Conservation (phyloP, 2,888 invertebrate species). For the Patella pellucida region DNA sequence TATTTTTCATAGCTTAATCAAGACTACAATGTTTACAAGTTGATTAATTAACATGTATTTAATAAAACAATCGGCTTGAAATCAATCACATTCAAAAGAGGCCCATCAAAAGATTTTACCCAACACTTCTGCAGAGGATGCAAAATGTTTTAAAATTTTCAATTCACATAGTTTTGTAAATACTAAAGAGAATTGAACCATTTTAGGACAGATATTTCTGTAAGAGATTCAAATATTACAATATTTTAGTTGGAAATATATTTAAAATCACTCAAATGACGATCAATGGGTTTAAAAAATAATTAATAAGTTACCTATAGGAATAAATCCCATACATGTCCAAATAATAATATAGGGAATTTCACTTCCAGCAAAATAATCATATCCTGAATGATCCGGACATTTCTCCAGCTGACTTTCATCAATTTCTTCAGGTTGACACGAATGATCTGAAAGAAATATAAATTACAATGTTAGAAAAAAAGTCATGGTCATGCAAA, state of each 20-base stretch:
- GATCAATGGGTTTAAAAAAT: neutral
- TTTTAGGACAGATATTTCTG: too few species aligned
- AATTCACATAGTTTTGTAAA: neutral
- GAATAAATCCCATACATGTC: slow-evolving; percentile 90
- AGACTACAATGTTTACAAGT: neutral
- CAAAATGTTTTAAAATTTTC: neutral
- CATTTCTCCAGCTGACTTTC: slow-evolving; percentile 89
- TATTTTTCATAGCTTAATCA: too few species aligned
- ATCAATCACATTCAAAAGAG: too few species aligned
- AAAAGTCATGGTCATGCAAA: too few species aligned
- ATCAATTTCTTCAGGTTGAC: slow-evolving; percentile 79
- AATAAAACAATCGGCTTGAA: neutral
- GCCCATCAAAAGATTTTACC: too few species aligned
- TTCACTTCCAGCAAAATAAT: slow-evolving; percentile 90
- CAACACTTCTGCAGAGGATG: too few species aligned
- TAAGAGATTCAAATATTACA: too few species aligned
- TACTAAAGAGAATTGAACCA: too few species aligned
- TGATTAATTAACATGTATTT: neutral
- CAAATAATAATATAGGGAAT: slow-evolving; percentile 97
- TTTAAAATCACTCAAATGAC: too few species aligned
- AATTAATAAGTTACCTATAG: slow-evolving; percentile 76
- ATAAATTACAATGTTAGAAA: too few species aligned
- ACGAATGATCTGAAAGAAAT: slow-evolving; percentile 79
- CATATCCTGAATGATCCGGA: slow-evolving; percentile 89
- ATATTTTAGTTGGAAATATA: too few species aligned